Evolutionary conservation across 2,888 invertebrate species (phyloP), one percentile per base, ranked within the genome.

Genomic region (Oscheius sp.): DNA sequence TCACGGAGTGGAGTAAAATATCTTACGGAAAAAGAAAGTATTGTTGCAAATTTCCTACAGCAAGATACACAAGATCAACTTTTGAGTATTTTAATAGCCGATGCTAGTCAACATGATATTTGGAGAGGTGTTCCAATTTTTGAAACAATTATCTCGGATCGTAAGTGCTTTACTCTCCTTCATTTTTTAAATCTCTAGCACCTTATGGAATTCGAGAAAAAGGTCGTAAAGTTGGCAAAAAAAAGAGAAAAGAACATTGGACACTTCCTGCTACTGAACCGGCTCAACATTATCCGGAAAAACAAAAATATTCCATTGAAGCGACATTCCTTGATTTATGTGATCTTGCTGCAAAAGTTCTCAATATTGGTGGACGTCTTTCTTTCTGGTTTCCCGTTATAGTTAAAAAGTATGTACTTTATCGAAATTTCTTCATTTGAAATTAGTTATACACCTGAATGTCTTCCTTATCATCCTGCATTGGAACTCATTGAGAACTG

Each of bases 171-270:
- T 2, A 49, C 4, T 12, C 8, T 47, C 6, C 5, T 44, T 14
- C 6, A 32, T 32, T 20, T 33, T n/a, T 20, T 49, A 8, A 36
- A 44, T 36, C 85, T 89, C 1, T 85, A 95, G 96, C 97, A 24
- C 98, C 98, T 0, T 98, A 98, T 88, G 98, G 98, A 32, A 94
- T 98, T 28, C 89, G 98, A 72, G 98, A 98, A 88, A 91, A 95
- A 0, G 93, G 93, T 0, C 93, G 93, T 87, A 92, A 91, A 86
- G 91, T 94, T 49, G 94, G 93, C 30, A 84, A 66, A 41, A 77
- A 83, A 71, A 68, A 77, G 62, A 36, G 73, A 8, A 80, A 82
- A 64, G 71, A 71, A 6, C 68, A 75, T 56, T 80, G 80, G 80
- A 75, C 71, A 0, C 51, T 72, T 28, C 72, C 77, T n/a, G 67